phyloP scores from a whole-genome alignment of 2,797 vertebrate genomes.

The Cephalopachus bancanus region DNA sequence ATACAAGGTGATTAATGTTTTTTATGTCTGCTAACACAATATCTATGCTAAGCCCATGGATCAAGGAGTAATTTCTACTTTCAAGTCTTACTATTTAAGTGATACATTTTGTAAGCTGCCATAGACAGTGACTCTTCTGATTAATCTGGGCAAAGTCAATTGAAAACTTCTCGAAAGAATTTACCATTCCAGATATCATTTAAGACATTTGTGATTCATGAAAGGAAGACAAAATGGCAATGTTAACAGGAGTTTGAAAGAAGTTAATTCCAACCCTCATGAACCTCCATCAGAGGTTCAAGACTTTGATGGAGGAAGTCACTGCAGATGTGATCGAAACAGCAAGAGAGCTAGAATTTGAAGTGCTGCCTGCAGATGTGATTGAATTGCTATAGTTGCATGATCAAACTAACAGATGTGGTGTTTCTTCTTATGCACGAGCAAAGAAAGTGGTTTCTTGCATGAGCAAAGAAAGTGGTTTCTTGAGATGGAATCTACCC shows the following conservation, averaged over 20 bases:
- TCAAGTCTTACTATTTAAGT: background rate
- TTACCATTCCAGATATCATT: background rate
- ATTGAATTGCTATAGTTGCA: background rate
- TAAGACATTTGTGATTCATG: background rate
- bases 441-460: background rate
- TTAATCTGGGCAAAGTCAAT: background rate
- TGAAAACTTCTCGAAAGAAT: background rate
- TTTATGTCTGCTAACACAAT: background rate
- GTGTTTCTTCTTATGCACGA: background rate
- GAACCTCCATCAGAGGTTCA: background rate
- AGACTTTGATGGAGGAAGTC: background rate
- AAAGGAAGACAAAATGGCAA: background rate
- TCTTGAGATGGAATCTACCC: background rate
- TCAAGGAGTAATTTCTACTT: background rate
- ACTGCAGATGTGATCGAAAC: background rate
- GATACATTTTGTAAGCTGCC: background rate
- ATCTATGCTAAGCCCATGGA: background rate
- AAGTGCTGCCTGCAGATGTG: background rate
- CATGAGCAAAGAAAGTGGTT: background rate
- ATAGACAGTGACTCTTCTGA: background rate
- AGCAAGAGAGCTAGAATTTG: background rate
- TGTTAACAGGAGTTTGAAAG: background rate
- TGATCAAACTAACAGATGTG: background rate
- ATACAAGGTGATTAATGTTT: background rate
- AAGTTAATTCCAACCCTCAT: background rate